Base-by-base conservation (phyloP, 2,797 vertebrate species). In the Crypturellus tataupa region DNA sequence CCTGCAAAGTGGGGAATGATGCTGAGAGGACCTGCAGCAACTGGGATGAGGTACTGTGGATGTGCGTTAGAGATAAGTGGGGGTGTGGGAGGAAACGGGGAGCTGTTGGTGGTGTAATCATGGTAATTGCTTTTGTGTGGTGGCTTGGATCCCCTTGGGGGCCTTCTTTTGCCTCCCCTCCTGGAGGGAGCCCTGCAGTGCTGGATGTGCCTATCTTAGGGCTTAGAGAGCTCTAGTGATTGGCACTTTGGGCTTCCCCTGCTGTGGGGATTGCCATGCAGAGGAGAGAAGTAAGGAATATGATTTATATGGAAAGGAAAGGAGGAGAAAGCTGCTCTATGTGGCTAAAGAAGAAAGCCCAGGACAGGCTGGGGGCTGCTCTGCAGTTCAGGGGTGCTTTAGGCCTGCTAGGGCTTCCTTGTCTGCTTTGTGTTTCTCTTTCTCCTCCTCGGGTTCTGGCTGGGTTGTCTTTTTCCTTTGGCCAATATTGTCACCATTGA, bases 51-150 rank as follows among this genome's bases (percentile, higher is more conserved):
- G 46, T 71, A 12, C 27, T 37, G 14, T 29, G 64, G 37, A 6
- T 23, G 24, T 0, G 0, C 5, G 42, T 10, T 25, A 46, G 4
- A 85, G 56, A 78, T 51, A 70, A 75, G 75, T 17, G 17, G 2
- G 5, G 7, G 15, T 1, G 23, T 40, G 46, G 20, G 83, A 72
- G 46, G 20, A 1, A 4, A 21, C 17, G 73, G 44, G 72, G 64
- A 16, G 0, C 19, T 56, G 68, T 21, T 18, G 84, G 1, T 4
- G 46, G n/a, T 4, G 2, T 0, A 1, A 10, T 3, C 31, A n/a
- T 84, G 59, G 75, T 44, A 73, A 10, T 10, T 51, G 51, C 4
- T 76, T 51, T 21, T 40, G 5, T 3, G 24, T 12, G 39, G 10
- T 44, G 85, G 83, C n/a, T 59, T n/a, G n/a, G 13, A 20, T 55